phyloP scores from a whole-genome alignment of 1,140 invertebrate species.

The Lordiphosa stackelbergi region DNA sequence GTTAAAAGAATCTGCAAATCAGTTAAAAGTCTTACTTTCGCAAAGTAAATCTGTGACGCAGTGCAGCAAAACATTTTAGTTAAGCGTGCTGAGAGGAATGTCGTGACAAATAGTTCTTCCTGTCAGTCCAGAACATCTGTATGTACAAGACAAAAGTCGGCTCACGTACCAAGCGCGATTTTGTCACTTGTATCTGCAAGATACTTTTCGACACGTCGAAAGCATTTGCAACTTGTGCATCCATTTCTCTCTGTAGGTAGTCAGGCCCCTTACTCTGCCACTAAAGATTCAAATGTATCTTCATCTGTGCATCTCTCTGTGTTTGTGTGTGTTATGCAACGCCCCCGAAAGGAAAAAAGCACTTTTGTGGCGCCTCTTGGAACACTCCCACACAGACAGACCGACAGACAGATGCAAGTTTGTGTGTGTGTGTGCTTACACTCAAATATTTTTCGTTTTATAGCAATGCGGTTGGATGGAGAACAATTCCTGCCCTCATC shows the following conservation, averaged over 20 bases:
- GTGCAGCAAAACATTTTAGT: constrained; percentile 31
- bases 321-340: constrained; percentile 47
- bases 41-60: constrained; percentile 38
- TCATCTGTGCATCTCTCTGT: constrained; percentile 8
- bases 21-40: constrained; percentile 6
- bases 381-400: background rate
- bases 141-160: constrained; percentile 20
- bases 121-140: constrained; percentile 25
- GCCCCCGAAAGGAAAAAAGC: constrained; percentile 50
- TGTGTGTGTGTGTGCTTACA: constrained; percentile 62
- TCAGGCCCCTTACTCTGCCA: constrained; percentile 5
- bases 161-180: constrained; percentile 60
- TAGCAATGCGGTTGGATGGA: constrained; percentile 51
- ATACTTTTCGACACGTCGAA: constrained; percentile 57
- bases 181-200: constrained; percentile 57
- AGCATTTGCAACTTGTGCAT: constrained; percentile 49
- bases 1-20: no score
- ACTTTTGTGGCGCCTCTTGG: constrained; percentile 51
- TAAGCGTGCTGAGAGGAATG: constrained; percentile 63
- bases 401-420: constrained; percentile 12
- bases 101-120: constrained; percentile 67
- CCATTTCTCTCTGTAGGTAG: constrained; percentile 14
- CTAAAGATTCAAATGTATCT: constrained; percentile 52
- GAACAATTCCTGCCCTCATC: background rate
- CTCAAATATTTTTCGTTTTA: constrained; percentile 56